Evolutionary conservation across 2,797 vertebrate species (phyloP).

Genomic region (Lemur catta): DNA sequence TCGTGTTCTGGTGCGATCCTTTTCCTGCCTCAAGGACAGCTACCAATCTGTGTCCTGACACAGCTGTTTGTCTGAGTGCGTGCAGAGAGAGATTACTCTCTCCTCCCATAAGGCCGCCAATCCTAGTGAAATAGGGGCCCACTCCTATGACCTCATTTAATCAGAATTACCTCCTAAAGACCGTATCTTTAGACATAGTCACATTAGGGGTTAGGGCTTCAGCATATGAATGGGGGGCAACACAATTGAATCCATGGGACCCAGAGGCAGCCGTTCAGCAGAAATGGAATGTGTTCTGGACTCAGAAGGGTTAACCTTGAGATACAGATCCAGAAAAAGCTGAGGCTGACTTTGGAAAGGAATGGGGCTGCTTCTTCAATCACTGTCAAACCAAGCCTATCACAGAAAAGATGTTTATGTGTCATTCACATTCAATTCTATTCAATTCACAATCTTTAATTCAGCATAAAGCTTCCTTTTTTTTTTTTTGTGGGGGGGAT

Average conservation of each 20-base stretch:
- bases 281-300: neutral
- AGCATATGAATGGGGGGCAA: neutral
- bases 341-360: neutral
- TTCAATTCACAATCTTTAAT: neutral
- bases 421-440: neutral
- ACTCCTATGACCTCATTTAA: neutral
- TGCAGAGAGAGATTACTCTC: neutral
- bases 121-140: neutral
- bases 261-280: neutral
- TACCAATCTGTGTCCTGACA: neutral
- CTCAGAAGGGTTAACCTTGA: neutral
- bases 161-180: neutral
- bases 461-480: neutral
- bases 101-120: neutral
- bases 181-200: neutral
- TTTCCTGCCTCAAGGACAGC: neutral
- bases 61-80: neutral
- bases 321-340: neutral
- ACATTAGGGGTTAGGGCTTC: neutral
- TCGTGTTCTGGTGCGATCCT: neutral
- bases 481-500: no score
- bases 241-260: neutral
- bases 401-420: neutral
- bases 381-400: neutral
- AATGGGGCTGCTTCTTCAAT: neutral